Percentiles rank a stretch among this genome's conserved stretches.
Conservation (phyloP, 2,113 vertebrate species). For the Nibea albiflora region DNA sequence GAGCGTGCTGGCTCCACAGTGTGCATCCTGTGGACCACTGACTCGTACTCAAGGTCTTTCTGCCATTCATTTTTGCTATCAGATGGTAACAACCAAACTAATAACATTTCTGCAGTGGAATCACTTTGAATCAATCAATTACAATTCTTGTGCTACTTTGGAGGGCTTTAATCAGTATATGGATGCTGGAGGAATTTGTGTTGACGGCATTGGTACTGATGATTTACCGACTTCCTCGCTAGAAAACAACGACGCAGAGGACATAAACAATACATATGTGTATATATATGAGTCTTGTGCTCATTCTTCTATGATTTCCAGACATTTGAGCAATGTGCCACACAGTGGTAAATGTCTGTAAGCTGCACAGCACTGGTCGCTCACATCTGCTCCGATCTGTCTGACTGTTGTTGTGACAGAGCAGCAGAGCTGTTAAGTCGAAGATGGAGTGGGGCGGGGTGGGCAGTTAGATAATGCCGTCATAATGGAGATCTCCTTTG, state of each 20-base stretch:
- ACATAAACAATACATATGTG: not conserved
- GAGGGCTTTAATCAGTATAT: not conserved
- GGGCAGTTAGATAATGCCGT: constrained; percentile 58
- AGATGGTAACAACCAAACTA: constrained; percentile 16
- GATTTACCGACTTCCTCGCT: not conserved
- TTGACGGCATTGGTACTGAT: not conserved
- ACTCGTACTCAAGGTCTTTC: constrained; percentile 1
- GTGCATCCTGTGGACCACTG: not conserved
- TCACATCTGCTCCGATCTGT: constrained; percentile 51
- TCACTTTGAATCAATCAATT: constrained; percentile 4
- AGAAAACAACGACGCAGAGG: not conserved
- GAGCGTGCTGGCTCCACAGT: constrained; percentile 40
- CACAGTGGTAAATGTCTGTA: constrained; percentile 18
- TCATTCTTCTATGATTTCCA: constrained; percentile 7
- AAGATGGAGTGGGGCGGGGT: constrained; percentile 52
- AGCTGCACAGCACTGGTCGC: constrained; percentile 25
- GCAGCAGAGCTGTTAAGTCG: constrained; percentile 54
- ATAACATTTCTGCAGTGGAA: not conserved
- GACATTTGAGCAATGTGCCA: constrained; percentile 33
- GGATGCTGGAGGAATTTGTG: not conserved
- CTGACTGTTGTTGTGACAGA: constrained; percentile 56
- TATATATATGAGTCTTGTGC: constrained; percentile 13
- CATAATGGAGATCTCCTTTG: constrained; percentile 70
- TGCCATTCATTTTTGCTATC: not conserved
- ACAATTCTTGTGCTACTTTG: too few species aligned